These are phyloP conservation scores for Tanypteryx hageni DNA, from an alignment of 2,888 invertebrate species.

Conservation along the genomic window DNA sequence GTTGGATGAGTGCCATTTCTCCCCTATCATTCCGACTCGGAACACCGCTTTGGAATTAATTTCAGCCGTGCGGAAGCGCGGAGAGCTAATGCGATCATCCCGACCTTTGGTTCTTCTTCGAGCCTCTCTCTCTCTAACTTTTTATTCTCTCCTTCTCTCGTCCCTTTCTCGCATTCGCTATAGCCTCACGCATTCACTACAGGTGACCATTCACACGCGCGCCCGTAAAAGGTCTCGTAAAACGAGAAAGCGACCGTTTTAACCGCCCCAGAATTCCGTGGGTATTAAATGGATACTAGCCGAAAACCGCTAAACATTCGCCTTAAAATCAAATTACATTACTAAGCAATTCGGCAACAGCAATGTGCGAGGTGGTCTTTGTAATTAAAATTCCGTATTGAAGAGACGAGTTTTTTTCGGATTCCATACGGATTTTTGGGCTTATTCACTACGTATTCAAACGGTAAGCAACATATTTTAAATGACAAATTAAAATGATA, in stretches of 20 bases:
- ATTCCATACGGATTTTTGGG: too few relatives aligned
- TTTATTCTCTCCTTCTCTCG: too few relatives aligned
- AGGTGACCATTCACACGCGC: not conserved
- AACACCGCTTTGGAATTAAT: not conserved
- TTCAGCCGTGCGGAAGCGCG: not conserved
- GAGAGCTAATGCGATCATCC: constrained; percentile 22
- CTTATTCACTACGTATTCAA: too few relatives aligned
- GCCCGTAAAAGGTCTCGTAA: not conserved
- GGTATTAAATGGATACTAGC: not conserved
- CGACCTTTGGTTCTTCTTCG: not conserved
- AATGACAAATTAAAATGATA: too few relatives aligned
- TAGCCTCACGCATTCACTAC: not conserved
- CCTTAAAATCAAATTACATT: too few relatives aligned
- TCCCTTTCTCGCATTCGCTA: not conserved
- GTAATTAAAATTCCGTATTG: too few relatives aligned
- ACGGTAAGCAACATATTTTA: too few relatives aligned
- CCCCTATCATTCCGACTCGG: not conserved
- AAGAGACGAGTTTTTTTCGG: too few relatives aligned
- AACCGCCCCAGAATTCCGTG: not conserved
- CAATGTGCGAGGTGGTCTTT: too few relatives aligned
- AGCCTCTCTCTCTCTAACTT: too few relatives aligned
- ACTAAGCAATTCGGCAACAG: too few relatives aligned
- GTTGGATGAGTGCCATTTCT: not conserved
- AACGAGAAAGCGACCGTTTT: not conserved
- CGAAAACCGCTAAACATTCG: too few relatives aligned